Conservation (phyloP, 2,797 vertebrate species). For the Centropyge bicolor region DNA sequence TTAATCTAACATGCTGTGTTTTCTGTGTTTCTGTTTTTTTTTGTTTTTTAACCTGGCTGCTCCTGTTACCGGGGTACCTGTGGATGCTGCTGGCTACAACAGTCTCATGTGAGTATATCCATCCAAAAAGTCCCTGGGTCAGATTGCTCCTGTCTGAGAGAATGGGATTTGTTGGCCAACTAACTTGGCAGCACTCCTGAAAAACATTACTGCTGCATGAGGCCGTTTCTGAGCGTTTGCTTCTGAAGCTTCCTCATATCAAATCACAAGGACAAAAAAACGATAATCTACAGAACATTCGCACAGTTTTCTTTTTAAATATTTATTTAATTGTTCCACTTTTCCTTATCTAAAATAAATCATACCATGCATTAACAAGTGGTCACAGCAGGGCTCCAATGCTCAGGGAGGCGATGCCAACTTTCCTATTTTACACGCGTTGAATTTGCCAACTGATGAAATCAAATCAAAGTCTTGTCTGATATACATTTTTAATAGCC, state of each 20-base stretch:
- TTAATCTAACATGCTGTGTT: slow-evolving; percentile 56
- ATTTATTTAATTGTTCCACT: slow-evolving; percentile 39
- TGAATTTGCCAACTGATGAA: slow-evolving; percentile 48
- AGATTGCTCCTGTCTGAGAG: slow-evolving; percentile 3
- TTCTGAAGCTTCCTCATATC: neutral
- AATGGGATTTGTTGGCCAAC: neutral
- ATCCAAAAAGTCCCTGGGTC: slow-evolving; percentile 5
- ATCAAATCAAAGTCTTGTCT: slow-evolving; percentile 62
- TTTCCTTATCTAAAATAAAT: slow-evolving; percentile 30
- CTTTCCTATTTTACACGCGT: slow-evolving; percentile 39
- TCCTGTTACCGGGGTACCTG: slow-evolving; percentile 44
- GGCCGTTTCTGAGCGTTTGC: neutral
- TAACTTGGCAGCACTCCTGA: neutral
- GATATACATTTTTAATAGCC: slow-evolving; percentile 53
- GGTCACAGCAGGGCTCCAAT: slow-evolving; percentile 16
- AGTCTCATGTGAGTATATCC: slow-evolving; percentile 82
- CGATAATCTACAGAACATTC: slow-evolving; percentile 4
- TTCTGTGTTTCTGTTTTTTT: slow-evolving; percentile 46
- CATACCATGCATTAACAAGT: slow-evolving; percentile 1
- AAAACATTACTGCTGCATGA: slow-evolving; percentile 2
- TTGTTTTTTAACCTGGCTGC: slow-evolving; percentile 11
- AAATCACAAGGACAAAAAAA: neutral
- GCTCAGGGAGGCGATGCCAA: slow-evolving; percentile 33
- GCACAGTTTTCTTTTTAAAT: neutral
- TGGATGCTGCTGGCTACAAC: slow-evolving; percentile 54